These are phyloP conservation scores for Deilephila porcellus DNA, from an alignment of 2,888 invertebrate genomes.

Conservation along the genomic window DNA sequence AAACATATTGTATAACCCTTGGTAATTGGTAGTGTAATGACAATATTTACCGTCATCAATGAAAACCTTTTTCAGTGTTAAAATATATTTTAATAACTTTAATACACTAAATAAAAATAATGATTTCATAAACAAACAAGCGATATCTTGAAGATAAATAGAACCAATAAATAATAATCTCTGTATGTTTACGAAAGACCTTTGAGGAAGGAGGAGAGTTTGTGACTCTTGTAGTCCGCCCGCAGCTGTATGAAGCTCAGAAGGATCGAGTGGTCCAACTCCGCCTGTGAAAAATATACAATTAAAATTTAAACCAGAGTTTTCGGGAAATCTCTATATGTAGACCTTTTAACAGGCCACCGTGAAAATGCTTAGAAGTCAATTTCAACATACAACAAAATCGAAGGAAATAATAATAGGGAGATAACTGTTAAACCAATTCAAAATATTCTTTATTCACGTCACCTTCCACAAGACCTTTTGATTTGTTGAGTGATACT, in stretches of 20 bases:
- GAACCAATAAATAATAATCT: slow-evolving; percentile 22
- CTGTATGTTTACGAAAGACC: slow-evolving; percentile 69
- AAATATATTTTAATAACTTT: slow-evolving; percentile 27
- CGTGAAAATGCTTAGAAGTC: too few species aligned
- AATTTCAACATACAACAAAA: too few species aligned
- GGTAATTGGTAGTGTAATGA: not conserved
- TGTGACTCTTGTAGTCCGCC: slow-evolving; percentile 96
- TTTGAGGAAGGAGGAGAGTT: slow-evolving; percentile 87
- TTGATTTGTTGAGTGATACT: too few species aligned
- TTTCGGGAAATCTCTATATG: too few species aligned
- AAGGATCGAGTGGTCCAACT: slow-evolving; percentile 94
- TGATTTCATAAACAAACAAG: slow-evolving; percentile 22
- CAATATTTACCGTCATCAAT: not conserved
- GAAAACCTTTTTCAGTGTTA: slow-evolving; percentile 1
- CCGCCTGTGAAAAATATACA: slow-evolving; percentile 87
- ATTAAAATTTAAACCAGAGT: slow-evolving; percentile 25
- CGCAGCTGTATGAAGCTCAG: slow-evolving; percentile 97
- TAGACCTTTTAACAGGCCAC: too few species aligned
- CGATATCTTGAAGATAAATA: slow-evolving; percentile 32
- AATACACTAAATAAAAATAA: slow-evolving; percentile 1
- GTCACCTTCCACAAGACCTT: too few species aligned
- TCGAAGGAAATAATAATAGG: too few species aligned
- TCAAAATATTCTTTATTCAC: too few species aligned
- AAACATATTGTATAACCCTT: slow-evolving; percentile 19
- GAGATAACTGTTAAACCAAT: too few species aligned